A percentile compares a stretch with the other conserved stretches of the same genome.
These are phyloP conservation scores for Acrossocheilus fasciatus DNA, from an alignment of 2,797 vertebrate species.

Conservation along the genomic window DNA sequence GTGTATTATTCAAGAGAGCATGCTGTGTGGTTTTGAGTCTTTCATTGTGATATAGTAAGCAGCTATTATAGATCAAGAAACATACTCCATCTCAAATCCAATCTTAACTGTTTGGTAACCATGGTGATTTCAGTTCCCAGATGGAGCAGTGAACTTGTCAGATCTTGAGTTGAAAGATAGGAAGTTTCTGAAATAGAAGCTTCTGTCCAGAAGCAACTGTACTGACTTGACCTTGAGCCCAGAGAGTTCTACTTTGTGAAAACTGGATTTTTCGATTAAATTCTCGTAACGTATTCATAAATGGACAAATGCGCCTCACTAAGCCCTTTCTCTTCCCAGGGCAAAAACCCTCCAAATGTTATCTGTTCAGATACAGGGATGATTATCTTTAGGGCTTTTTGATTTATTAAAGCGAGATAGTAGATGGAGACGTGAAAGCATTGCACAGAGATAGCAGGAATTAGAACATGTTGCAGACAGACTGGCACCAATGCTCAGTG, in stretches of 20 bases:
- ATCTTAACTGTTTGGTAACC: slow-evolving; percentile 18
- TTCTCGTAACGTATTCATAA: background rate
- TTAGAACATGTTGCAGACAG: background rate
- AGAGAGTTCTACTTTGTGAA: background rate
- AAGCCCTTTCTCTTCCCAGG: background rate
- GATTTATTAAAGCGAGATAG: background rate
- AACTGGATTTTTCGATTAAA: background rate
- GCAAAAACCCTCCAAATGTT: background rate
- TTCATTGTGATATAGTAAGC: background rate
- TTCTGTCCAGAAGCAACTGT: slow-evolving; percentile 2
- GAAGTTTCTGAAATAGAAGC: background rate
- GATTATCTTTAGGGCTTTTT: slow-evolving; percentile 7
- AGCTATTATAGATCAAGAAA: slow-evolving; percentile 10
- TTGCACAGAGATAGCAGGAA: background rate
- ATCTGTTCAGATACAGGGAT: background rate
- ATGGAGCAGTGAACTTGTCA: background rate
- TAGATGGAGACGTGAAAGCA: background rate
- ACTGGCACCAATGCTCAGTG: background rate
- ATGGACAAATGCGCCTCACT: background rate
- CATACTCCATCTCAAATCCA: background rate
- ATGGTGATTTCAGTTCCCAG: slow-evolving; percentile 9
- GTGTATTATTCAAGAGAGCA: background rate
- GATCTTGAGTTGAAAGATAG: background rate
- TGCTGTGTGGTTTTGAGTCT: background rate
- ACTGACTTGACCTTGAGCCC: background rate